These are phyloP conservation scores for Axis porcinus DNA, from an alignment of 2,113 vertebrate species.

Conservation along the genomic window DNA sequence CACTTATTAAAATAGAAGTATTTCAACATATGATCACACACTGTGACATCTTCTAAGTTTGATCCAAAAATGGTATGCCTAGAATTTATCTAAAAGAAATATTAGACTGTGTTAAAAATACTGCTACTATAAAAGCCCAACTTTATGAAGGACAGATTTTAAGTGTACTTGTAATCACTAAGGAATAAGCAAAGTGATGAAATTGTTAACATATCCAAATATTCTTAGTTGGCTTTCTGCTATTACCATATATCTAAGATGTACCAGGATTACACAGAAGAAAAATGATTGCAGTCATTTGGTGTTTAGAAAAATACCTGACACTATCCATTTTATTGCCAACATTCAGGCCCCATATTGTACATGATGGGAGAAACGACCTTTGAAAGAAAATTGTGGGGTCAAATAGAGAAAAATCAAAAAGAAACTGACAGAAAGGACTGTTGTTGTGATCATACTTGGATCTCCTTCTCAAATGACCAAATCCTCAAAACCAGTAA, in stretches of 20 bases:
- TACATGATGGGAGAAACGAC: background rate
- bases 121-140: background rate
- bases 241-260: background rate
- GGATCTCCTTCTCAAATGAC: background rate
- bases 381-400: slow-evolving; percentile 47
- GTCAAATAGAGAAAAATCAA: background rate
- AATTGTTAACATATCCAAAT: background rate
- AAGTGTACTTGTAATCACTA: background rate
- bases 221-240: background rate
- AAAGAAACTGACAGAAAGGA: slow-evolving; percentile 4
- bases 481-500: slow-evolving; percentile 9
- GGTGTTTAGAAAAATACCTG: slow-evolving; percentile 15
- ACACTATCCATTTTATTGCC: slow-evolving; percentile 49
- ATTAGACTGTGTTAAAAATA: slow-evolving; percentile 7
- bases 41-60: slow-evolving; percentile 9
- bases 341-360: slow-evolving; percentile 41
- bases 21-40: slow-evolving; percentile 18
- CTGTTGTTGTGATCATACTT: background rate
- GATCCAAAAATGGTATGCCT: background rate
- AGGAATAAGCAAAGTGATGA: slow-evolving; percentile 16
- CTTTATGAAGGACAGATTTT: background rate
- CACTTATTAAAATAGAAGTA: slow-evolving; percentile 34
- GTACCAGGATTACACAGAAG: background rate
- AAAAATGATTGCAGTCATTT: background rate
- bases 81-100: slow-evolving; percentile 39